Base-by-base conservation (phyloP, 2,888 invertebrate genomes). In the Meandrusa payeni region DNA sequence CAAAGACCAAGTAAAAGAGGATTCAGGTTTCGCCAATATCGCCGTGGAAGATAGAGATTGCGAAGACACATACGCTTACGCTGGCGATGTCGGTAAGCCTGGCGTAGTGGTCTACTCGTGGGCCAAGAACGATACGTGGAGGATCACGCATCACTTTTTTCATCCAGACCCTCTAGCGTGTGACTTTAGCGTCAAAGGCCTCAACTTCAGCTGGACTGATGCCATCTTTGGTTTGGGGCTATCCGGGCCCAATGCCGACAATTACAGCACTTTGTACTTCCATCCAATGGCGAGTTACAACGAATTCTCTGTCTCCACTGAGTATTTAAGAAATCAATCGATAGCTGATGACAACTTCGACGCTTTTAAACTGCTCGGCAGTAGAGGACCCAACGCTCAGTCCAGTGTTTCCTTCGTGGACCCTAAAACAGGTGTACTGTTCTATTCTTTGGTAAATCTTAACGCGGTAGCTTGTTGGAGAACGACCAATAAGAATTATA, bases 401-500 rank as follows among this genome's bases (percentile, higher is more conserved):
- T 93, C 94, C 1, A 92, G 93, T 44, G 92, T 90, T 0, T 91
- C 93, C 0, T 94, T 93, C 59, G 65, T 94, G 1, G 93, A 94
- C 51, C 90, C 90, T 11, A 89, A 90, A 48, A 91, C 93, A 0
- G 93, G 92, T 0, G 92, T 94, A 0, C 70, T 95, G 0, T 93
- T 94, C 69, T 95, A 94, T 64, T 91, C 93, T 0, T 68, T 94
- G 39, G 90, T 94, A 0, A 94, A 94, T 61, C 66, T 93, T 9
- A 94, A 94, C 61, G 93, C 94, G 0, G 91, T 95, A 0, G 94
- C 92, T 0, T 95, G 94, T 59, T 95, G 94, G 94, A 91, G 90
- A 55, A 93, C 93, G 0, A 90, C 91, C 0, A 92, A 91, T 53
- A 89, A 89, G 28, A 89, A 88, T 0, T 94, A 94, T 59, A 89